Conservation (phyloP, 2,113 vertebrate species). For the Willisornis vidua region DNA sequence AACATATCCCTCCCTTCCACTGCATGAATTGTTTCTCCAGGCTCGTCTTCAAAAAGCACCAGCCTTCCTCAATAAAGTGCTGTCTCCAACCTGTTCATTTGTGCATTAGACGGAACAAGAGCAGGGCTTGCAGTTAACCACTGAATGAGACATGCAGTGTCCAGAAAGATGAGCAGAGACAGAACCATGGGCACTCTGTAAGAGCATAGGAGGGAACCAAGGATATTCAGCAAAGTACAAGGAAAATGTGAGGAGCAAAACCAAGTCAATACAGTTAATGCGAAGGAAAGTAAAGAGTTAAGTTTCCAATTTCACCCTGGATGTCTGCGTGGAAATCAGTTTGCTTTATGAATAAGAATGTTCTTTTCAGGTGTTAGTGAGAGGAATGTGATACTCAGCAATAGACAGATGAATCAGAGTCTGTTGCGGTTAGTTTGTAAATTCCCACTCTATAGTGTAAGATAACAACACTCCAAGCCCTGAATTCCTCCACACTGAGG, state of each 20-base stretch:
- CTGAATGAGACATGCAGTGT: neutral
- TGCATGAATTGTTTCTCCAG: neutral
- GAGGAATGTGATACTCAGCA: conserved; percentile 50
- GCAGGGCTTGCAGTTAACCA: neutral
- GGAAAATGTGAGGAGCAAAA: conserved; percentile 25
- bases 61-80: neutral
- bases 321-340: neutral
- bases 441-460: conserved; percentile 42
- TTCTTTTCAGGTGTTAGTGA: conserved; percentile 65
- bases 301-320: neutral
- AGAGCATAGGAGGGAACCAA: neutral
- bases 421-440: conserved; percentile 61
- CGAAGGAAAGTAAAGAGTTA: conserved; percentile 25
- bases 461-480: neutral
- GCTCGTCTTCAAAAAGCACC: neutral
- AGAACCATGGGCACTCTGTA: neutral
- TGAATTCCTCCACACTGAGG: neutral
- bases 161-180: neutral
- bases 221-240: neutral
- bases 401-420: conserved; percentile 65
- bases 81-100: neutral
- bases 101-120: neutral
- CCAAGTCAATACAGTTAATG: neutral
- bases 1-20: neutral
- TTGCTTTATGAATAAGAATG: conserved; percentile 32